phyloP scores from a whole-genome alignment of 2,888 invertebrate genomes.

The Diarsia brunnea region DNA sequence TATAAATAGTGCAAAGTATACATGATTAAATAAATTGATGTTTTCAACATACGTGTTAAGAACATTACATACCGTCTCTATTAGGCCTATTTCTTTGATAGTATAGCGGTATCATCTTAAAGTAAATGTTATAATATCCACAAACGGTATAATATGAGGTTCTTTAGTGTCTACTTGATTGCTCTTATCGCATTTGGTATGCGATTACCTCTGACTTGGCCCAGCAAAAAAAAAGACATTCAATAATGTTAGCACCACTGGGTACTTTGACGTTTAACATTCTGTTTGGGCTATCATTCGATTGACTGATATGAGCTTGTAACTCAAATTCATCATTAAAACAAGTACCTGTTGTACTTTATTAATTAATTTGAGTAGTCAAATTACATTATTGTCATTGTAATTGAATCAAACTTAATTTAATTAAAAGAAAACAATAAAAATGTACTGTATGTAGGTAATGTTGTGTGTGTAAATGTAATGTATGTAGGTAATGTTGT shows the following conservation, averaged over 20 bases:
- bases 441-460: no score
- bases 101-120: not conserved
- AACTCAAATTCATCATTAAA: no score
- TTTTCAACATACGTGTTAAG: conserved; percentile 46
- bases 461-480: no score
- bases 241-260: not conserved
- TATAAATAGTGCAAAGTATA: conserved; percentile 34
- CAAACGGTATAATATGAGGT: not conserved
- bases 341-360: not conserved
- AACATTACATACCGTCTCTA: conserved; percentile 18
- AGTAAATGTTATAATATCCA: conserved; percentile 8
- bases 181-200: not conserved
- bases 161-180: not conserved
- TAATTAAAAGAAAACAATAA: no score
- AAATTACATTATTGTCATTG: not conserved
- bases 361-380: not conserved
- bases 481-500: no score
- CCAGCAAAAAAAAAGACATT: not conserved
- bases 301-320: not conserved
- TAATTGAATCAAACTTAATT: not conserved
- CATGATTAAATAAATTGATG: conserved; percentile 48
- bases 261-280: not conserved
- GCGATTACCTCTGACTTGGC: no score
- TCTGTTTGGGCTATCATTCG: not conserved
- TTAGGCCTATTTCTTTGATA: conserved; percentile 34